Base-by-base conservation (phyloP, 2,888 invertebrate genomes). In the Thumatha senex region DNA sequence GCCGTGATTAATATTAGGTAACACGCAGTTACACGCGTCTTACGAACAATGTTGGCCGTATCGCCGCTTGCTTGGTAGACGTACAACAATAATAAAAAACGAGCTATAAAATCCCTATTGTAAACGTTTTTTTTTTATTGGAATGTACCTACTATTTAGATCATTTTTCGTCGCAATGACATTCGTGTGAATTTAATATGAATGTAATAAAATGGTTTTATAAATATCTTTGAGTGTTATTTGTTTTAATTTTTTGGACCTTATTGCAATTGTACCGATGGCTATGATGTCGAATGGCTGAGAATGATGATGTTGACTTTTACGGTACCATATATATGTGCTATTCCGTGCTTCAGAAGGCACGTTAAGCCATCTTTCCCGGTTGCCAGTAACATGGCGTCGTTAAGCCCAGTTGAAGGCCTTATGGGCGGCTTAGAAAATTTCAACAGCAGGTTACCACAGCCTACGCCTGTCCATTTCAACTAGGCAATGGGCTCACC, bases 161-260 rank as follows among this genome's bases (percentile, higher is more conserved):
- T 47, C n/a, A 40, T 48, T 60, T 64, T 53, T 56, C 49, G 61
- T 60, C 49, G 53, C 64, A 43, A 47, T 58, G 41, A 50, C 54
- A 72, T 70, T 76, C 73, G 71, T 78, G 76, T 80, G 74, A 74
- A 61, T 72, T 76, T 72, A 76, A 64, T 70, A 76, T 77, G 65
- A 62, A 46, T 74, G 72, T 74, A 82, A 71, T 80, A 81, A 81
- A 82, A 73, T 59, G 77, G 69, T 79, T 83, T 82, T 78, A 55
- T 70, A 70, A 72, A 63, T 45, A 62, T 9, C 11, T 11, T 15
- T 9, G 40, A 50, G 62, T 70, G 69, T 67, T 54, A 49, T 34
- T 52, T 18, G 2, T 1, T 11, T 13, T 12, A 7, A 31, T 30
- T 30, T 29, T 0, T 24, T 24, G 0, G 24, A 0, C 12, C 29